Evolutionary conservation across 2,113 vertebrate genomes (phyloP), one percentile per base, ranked within the genome.

Genomic region (Todiramphus chloris): DNA sequence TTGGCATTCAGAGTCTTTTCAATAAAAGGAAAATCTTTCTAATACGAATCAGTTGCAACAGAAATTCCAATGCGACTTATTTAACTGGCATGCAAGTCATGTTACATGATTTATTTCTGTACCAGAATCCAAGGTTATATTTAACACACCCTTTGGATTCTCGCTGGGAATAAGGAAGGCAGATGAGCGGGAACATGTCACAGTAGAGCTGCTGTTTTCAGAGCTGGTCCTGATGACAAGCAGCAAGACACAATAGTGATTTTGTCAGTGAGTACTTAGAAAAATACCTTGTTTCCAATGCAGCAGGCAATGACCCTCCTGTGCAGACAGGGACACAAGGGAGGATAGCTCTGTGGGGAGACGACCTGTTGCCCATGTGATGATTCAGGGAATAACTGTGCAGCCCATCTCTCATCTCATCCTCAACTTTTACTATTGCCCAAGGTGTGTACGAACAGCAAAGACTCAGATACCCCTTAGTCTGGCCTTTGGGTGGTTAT

Each of bases 81-180:
- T 55, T 64, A 56, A 55, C 37, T 63, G 69, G 8, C 31, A 21
- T 2, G 28, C 43, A 30, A 60, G n/a, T 87, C 62, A 24, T 33
- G 16, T 92, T 90, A 55, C 16, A 0, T 11, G 60, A 55, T 58
- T 51, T 69, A 86, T 80, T 93, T 78, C 66, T 90, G 78, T 72
- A 37, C 46, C 56, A 67, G 69, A 55, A 37, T 16, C 66, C 0
- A 0, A 48, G 43, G 82, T 82, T 83, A 73, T 90, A 90, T 92
- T 94, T 95, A 70, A 74, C 16, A 14, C 2, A 8, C 70, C 46
- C 69, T 82, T 87, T 78, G 66, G 39, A 63, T 90, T 79, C 43
- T 75, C 1, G 0, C n/a, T 85, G 67, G 55, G 59, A 67, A 41
- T 0, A 1, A 62, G 37, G n/a, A 37, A 87, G 35, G 66, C n/a